Percentiles rank a stretch among this genome's conserved stretches.
phyloP scores from a whole-genome alignment of 2,888 invertebrate species.

The Caenorhabditis wallacei region DNA sequence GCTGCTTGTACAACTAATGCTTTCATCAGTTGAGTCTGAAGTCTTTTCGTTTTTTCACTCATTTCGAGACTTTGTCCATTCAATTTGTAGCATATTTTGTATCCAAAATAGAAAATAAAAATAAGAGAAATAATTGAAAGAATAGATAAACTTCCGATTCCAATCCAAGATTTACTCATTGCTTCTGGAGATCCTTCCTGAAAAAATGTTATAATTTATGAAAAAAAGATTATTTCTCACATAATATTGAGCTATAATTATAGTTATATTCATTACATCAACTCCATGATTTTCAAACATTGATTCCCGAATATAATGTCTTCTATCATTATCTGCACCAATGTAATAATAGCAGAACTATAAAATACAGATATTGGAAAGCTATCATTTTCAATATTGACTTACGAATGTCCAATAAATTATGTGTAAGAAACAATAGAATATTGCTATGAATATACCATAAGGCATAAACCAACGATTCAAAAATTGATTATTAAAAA shows the following conservation, averaged over 20 bases:
- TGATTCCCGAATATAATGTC: conserved; percentile 7
- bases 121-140: conserved; percentile 17
- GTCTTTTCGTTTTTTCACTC: conserved; percentile 32
- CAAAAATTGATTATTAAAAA: not conserved
- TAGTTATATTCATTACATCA: conserved; percentile 20
- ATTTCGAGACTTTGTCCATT: conserved; percentile 10
- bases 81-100: not conserved
- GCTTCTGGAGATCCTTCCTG: conserved; percentile 28
- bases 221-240: not conserved
- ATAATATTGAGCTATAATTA: conserved; percentile 30
- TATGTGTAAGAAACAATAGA: conserved; percentile 4
- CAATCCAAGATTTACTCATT: conserved; percentile 24
- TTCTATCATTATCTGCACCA: conserved; percentile 12
- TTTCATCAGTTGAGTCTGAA: conserved; percentile 40
- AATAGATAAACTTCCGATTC: not conserved
- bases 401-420: conserved; percentile 2
- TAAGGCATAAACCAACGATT: conserved; percentile 18
- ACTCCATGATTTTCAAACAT: conserved; percentile 8
- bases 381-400: not conserved
- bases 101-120: conserved; percentile 13
- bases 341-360: conserved; percentile 23
- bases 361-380: not conserved
- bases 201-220: not conserved
- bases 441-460: not conserved
- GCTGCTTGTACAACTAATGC: conserved; percentile 30